phyloP scores from a whole-genome alignment of 1,140 invertebrate genomes.

The Hesperophylax magnus region DNA sequence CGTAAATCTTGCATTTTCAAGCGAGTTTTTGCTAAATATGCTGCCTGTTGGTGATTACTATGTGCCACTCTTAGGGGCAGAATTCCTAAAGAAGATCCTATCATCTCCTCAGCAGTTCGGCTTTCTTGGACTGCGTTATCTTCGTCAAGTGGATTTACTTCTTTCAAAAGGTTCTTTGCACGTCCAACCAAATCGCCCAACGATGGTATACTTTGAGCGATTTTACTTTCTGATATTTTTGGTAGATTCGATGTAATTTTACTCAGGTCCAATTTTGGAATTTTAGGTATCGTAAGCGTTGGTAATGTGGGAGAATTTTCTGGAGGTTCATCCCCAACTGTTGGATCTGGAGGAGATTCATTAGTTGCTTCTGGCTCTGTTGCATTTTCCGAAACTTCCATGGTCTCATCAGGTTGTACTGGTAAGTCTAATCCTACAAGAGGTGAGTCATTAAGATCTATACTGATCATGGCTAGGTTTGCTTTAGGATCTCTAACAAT shows the following conservation, averaged over 20 bases:
- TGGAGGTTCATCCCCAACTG: neutral
- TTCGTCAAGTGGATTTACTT: constrained; percentile 22
- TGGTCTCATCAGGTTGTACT: neutral
- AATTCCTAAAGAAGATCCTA: neutral
- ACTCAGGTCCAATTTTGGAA: no score
- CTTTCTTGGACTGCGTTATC: constrained; percentile 21
- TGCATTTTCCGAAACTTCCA: neutral
- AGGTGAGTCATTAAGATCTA: neutral
- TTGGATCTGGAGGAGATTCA: neutral
- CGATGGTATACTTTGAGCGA: constrained; percentile 1
- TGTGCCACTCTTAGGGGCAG: neutral
- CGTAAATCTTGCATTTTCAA: constrained; percentile 46
- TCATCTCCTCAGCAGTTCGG: neutral
- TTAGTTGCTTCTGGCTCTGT: neutral
- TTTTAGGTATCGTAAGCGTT: no score
- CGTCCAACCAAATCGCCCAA: constrained; percentile 40
- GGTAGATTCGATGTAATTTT: no score
- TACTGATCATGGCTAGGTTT: neutral
- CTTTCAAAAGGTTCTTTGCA: constrained; percentile 39
- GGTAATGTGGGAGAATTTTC: neutral
- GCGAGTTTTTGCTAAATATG: constrained; percentile 43
- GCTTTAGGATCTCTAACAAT: neutral
- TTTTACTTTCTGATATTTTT: no score
- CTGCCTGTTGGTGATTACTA: neutral
- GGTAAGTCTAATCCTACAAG: neutral